These are phyloP conservation scores for Loripinus fragilis DNA, from an alignment of 2,888 invertebrate species.

Conservation along the genomic window DNA sequence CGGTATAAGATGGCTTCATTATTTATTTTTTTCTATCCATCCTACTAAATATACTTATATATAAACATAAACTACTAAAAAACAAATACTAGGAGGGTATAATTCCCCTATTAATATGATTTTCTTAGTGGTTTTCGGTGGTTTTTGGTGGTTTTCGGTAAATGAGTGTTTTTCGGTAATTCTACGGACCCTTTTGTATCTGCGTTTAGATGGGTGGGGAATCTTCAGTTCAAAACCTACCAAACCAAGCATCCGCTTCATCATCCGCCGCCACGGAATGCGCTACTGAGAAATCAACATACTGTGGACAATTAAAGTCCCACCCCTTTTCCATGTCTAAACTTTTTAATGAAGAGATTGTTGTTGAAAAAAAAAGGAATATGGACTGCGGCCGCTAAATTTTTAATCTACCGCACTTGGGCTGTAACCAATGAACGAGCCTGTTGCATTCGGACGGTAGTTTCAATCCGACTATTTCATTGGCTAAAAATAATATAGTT, in stretches of 20 bases:
- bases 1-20: too few relatives aligned
- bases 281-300: slow-evolving; percentile 70
- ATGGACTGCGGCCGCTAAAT: neutral
- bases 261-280: slow-evolving; percentile 60
- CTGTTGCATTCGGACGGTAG: neutral
- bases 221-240: slow-evolving; percentile 51
- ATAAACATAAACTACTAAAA: too few relatives aligned
- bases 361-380: too few relatives aligned
- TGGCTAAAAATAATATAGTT: neutral
- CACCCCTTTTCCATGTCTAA: slow-evolving; percentile 47
- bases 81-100: too few relatives aligned
- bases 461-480: neutral
- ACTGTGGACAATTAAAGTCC: slow-evolving; percentile 77
- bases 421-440: neutral
- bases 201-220: neutral
- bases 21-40: too few relatives aligned
- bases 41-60: too few relatives aligned
- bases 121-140: too few relatives aligned
- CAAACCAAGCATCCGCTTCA: slow-evolving; percentile 71
- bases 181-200: too few relatives aligned
- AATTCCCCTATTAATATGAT: too few relatives aligned
- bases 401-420: slow-evolving; percentile 14
- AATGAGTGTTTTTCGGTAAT: too few relatives aligned
- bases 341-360: too few relatives aligned
- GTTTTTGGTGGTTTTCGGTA: too few relatives aligned